These are phyloP conservation scores for Oegoconia quadripuncta DNA, from an alignment of 2,888 invertebrate genomes.

Conservation along the genomic window DNA sequence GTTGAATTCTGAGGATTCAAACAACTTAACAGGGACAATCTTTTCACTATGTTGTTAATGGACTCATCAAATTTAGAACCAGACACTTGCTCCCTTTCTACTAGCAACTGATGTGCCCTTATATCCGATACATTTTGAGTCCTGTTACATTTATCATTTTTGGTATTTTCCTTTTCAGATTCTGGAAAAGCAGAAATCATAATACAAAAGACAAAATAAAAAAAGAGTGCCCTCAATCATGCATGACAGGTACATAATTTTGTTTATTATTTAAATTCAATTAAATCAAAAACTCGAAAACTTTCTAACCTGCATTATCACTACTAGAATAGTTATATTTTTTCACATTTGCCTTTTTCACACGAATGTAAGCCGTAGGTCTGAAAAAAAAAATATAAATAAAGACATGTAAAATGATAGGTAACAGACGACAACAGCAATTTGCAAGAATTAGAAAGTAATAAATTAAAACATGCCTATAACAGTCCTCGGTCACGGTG, in stretches of 20 bases:
- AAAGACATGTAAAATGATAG: too few relatives aligned
- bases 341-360: slow-evolving; percentile 32
- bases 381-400: slow-evolving; percentile 42
- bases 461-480: too few relatives aligned
- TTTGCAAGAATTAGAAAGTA: too few relatives aligned
- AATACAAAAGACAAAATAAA: not conserved
- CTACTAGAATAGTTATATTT: slow-evolving; percentile 39
- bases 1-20: slow-evolving; percentile 28
- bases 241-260: not conserved
- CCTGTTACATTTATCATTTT: slow-evolving; percentile 17
- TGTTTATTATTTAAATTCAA: not conserved
- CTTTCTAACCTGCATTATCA: slow-evolving; percentile 40
- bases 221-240: not conserved
- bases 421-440: too few relatives aligned
- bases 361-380: slow-evolving; percentile 9
- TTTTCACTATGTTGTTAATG: slow-evolving; percentile 52
- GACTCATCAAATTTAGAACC: slow-evolving; percentile 47
- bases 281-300: too few relatives aligned
- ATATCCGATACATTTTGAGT: slow-evolving; percentile 46
- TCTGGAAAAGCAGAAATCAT: slow-evolving; percentile 36
- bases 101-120: slow-evolving; percentile 44
- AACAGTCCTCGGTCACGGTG: too few relatives aligned
- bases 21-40: slow-evolving; percentile 42
- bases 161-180: slow-evolving; percentile 59
- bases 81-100: slow-evolving; percentile 41